Base-by-base conservation (phyloP, 2,797 vertebrate genomes). In the Enteromius anoplus region DNA sequence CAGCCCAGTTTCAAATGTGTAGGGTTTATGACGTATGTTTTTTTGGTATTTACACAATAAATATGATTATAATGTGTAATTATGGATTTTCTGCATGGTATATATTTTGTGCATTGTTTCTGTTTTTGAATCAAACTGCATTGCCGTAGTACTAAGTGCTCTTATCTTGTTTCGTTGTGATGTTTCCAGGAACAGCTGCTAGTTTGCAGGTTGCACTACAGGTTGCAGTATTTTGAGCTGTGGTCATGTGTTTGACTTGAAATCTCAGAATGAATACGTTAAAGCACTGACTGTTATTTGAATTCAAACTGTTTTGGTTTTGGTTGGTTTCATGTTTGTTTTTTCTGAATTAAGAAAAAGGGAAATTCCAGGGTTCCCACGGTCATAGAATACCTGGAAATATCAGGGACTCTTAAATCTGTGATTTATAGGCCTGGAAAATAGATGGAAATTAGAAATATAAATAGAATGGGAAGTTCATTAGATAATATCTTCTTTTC, bases 161-260 rank as follows among this genome's bases (percentile, higher is more conserved):
- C 15, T 9, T 65, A 19, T 34, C 62, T 65, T 19, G 62, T 65
- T 65, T 65, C 29, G 34, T 29, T 19, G 29, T 53, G 4, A 45
- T 81, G 29, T 34, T 66, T 34, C 12, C 40, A 49, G 23, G 45
- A 80, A 64, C 62, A 51, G 17, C 26, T 32, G 62, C 71, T 69
- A 45, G 37, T 73, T 70, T 81, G 42, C 58, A 80, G n/a, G 29
- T 78, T 65, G 23, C 51, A 68, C 37, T 65, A 45, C 40, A 62
- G 29, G 29, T 81, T 65, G 78, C 42, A 70, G 53, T 64, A 32
- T 51, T 26, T 53, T 21, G 19, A 40, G 7, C 78, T 47, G 37
- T 65, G 68, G 55, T 23, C 19, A 55, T 65, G 34, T 45, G 47
- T 37, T 51, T 60, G 34, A 15, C 23, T 29, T 75, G 17, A 40